Percentiles rank a stretch among this genome's conserved stretches.
Conservation (phyloP, 1,140 invertebrate species). For the Plutomurus gul region DNA sequence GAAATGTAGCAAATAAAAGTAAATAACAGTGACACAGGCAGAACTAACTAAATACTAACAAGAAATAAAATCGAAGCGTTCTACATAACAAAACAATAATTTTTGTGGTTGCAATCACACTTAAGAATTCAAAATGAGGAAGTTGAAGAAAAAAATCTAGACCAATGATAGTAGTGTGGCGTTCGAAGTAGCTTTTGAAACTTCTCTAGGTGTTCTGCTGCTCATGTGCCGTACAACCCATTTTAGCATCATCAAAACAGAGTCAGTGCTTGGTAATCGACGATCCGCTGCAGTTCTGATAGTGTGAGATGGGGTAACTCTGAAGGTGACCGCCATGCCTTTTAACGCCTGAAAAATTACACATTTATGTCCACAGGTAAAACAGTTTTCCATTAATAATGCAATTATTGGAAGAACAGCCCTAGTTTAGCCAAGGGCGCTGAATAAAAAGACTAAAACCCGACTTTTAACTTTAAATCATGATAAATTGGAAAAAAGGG, state of each 20-base stretch:
- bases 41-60: background rate
- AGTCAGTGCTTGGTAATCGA: slow-evolving; percentile 82
- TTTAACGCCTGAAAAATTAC: slow-evolving; percentile 49
- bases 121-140: background rate
- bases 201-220: slow-evolving; percentile 37
- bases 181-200: background rate
- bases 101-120: too few relatives aligned
- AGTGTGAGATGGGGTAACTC: slow-evolving; percentile 80
- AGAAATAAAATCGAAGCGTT: background rate
- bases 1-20: background rate
- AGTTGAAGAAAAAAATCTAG: background rate
- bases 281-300: slow-evolving; percentile 84
- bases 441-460: too few relatives aligned
- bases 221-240: slow-evolving; percentile 62
- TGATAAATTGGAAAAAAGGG: too few relatives aligned
- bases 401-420: background rate
- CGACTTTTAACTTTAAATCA: too few relatives aligned
- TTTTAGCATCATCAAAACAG: slow-evolving; percentile 83
- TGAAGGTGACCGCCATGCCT: slow-evolving; percentile 84
- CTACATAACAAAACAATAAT: background rate
- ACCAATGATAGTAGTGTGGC: slow-evolving; percentile 43
- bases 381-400: background rate
- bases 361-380: background rate
- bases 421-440: too few relatives aligned
- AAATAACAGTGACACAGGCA: background rate